Evolutionary conservation across 2,797 vertebrate species (phyloP), one percentile per base, ranked within the genome.

Genomic region (Pantherophis vulpinus): DNA sequence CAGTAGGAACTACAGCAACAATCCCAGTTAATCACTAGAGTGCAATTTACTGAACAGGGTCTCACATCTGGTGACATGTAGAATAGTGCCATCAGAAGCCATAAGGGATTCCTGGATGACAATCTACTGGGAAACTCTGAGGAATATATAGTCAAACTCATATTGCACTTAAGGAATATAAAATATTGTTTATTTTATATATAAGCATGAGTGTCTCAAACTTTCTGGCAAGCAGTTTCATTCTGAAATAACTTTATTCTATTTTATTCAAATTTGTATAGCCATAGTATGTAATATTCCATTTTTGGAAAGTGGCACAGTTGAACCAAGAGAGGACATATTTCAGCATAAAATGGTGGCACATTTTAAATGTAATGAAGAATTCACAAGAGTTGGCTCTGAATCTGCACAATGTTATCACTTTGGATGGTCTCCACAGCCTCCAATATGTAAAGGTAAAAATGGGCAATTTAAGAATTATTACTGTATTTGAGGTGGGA

Each of bases 381-480:
- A 66, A 32, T 47, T 58, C 0, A 0, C 0, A 29, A 96, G 95
- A 94, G 95, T 97, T 89, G 97, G 97, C 87, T 2, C 97, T 93
- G 93, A 95, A 14, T 97, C 96, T 47, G 0, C 8, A 88, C 97
- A 98, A 56, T 98, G 97, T 89, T 98, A 98, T 83, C 54, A 97
- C 47, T 98, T 98, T 92, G 97, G 97, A 91, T 98, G 97, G 97
- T 98, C 93, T 88, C 98, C 98, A 55, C 0, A 79, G 2, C 51
- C 95, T 37, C 97, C 98, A 42, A 87, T 3, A 0, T 98, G 97
- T 93, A 95, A 97, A 97, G 95, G 97, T 98, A 95, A 95, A 54
- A 91, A 92, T 79, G 11, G 47, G 9, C 25, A 91, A 5, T 66
- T 63, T 63, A 86, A 61, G 55, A 90, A 63, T 51, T 87, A n/a